Conservation (phyloP, 2,888 invertebrate species). For the Erynnis tages region DNA sequence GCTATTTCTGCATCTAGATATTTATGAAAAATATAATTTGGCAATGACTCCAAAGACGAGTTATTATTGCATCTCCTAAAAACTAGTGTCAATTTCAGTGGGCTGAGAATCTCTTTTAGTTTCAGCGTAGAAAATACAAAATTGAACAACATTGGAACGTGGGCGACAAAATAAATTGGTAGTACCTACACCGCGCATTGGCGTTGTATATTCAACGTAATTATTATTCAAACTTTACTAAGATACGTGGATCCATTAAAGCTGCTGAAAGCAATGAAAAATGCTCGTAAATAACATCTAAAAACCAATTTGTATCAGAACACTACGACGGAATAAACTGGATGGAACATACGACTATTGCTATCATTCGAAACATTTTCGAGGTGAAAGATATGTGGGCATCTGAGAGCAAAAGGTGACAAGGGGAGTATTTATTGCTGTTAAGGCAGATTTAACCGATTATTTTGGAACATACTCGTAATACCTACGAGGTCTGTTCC, state of each 20-base stretch:
- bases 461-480: not conserved
- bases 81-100: not conserved
- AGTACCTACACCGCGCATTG: not conserved
- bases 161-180: slow-evolving; percentile 13
- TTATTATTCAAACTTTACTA: slow-evolving; percentile 1
- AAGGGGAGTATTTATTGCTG: slow-evolving; percentile 10
- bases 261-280: slow-evolving; percentile 7
- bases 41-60: no score
- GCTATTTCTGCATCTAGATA: no score
- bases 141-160: not conserved
- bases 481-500: not conserved
- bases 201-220: slow-evolving; percentile 12
- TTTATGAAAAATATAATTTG: no score
- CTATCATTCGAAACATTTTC: not conserved
- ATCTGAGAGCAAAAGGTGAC: not conserved
- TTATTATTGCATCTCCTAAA: not conserved
- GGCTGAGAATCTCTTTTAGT: not conserved
- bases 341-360: not conserved
- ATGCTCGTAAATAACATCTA: slow-evolving; percentile 13
- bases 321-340: not conserved
- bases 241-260: slow-evolving; percentile 9
- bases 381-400: slow-evolving; percentile 3
- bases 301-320: slow-evolving; percentile 15
- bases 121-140: slow-evolving; percentile 1
- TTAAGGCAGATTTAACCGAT: slow-evolving; percentile 3